These are phyloP conservation scores for Nesoenas mayeri DNA, from an alignment of 2,113 vertebrate genomes.

Conservation along the genomic window DNA sequence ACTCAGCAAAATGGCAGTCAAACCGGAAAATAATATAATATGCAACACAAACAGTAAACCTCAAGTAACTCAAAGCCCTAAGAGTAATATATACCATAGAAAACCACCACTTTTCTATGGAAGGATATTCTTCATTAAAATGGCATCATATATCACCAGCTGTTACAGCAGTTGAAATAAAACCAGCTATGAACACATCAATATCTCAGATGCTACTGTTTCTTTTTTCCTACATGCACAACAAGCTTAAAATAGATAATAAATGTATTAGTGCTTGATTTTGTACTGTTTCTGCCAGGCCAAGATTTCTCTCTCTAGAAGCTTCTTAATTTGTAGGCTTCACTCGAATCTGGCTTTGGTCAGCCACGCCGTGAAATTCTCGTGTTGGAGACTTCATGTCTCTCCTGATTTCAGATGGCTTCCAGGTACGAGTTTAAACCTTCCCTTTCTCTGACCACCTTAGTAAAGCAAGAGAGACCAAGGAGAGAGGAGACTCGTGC, in stretches of 20 bases:
- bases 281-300: not conserved
- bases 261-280: not conserved
- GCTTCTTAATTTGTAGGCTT: not conserved
- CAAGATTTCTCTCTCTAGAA: not conserved
- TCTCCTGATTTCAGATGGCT: not conserved
- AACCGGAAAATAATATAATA: not conserved
- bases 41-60: not conserved
- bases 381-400: not conserved
- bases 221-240: not conserved
- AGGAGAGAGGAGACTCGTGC: accelerated
- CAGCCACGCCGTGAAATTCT: not conserved
- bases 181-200: not conserved
- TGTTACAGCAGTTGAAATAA: not conserved
- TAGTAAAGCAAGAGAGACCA: not conserved
- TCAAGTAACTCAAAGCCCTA: not conserved
- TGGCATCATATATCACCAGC: not conserved
- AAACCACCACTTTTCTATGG: not conserved
- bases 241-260: not conserved
- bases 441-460: not conserved
- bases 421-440: not conserved
- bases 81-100: not conserved
- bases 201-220: not conserved
- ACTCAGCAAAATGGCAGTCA: slow-evolving; percentile 25
- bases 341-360: not conserved
- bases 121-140: not conserved